Percentiles rank a stretch among this genome's conserved stretches.
These are phyloP conservation scores for Tetanocera ferruginea DNA, from an alignment of 2,888 invertebrate species.

Conservation along the genomic window DNA sequence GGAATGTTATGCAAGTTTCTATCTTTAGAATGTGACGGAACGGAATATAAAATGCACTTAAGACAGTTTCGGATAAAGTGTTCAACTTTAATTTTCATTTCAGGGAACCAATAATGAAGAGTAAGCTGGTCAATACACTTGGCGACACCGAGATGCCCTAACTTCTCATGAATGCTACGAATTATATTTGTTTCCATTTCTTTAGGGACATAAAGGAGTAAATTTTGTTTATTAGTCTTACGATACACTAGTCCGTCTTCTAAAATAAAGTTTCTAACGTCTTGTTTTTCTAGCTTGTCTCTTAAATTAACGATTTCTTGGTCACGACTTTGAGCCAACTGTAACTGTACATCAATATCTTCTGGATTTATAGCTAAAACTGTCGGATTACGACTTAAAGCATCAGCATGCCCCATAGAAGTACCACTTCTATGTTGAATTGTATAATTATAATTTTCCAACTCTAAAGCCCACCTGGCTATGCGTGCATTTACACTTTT, in stretches of 20 bases:
- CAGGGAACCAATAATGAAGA: constrained; percentile 34
- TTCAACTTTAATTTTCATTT: constrained; percentile 33
- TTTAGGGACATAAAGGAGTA: constrained; percentile 28
- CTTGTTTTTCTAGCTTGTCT: constrained; percentile 17
- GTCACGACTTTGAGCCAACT: constrained; percentile 33
- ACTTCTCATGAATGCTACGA: constrained; percentile 30
- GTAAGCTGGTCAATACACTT: constrained; percentile 36
- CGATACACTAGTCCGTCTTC: constrained; percentile 37
- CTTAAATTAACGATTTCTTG: constrained; percentile 8
- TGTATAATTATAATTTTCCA: constrained; percentile 46
- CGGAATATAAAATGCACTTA: constrained; percentile 27
- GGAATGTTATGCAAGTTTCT: constrained; percentile 25
- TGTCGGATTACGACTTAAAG: constrained; percentile 28
- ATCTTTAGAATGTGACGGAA: not conserved
- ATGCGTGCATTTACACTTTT: constrained; percentile 53
- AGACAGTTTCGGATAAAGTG: constrained; percentile 33
- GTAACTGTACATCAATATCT: not conserved
- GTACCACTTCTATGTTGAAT: constrained; percentile 46
- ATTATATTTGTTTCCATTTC: constrained; percentile 37
- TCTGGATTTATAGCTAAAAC: not conserved
- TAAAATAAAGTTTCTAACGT: constrained; percentile 27
- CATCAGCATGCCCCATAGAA: constrained; percentile 48
- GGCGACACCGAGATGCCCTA: constrained; percentile 36
- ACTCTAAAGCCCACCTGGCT: constrained; percentile 52
- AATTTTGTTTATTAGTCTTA: not conserved